These are phyloP conservation scores for Limonius californicus DNA, from an alignment of 1,140 invertebrate species.

Conservation along the genomic window DNA sequence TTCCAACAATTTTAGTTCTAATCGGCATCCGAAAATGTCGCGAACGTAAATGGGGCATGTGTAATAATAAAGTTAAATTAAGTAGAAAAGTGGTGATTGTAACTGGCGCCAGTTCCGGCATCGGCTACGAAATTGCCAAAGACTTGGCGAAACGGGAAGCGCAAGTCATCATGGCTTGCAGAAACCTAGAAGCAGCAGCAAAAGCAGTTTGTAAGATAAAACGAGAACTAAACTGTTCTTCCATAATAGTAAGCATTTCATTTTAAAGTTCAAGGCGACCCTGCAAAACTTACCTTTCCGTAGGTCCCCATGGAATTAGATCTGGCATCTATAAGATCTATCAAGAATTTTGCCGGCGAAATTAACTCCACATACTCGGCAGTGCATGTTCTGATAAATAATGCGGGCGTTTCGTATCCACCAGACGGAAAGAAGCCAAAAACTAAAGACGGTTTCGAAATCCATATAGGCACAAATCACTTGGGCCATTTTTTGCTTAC, in stretches of 20 bases:
- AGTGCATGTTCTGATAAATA: conserved; percentile 73
- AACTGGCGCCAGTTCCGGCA: conserved; percentile 59
- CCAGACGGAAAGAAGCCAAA: conserved; percentile 46
- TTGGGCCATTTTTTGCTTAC: conserved; percentile 84
- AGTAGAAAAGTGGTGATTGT: conserved; percentile 56
- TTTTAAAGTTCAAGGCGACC: background rate
- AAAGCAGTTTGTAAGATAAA: conserved; percentile 50
- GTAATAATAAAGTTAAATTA: conserved; percentile 40
- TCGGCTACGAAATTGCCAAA: conserved; percentile 56
- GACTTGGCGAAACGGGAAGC: conserved; percentile 56
- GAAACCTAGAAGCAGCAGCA: conserved; percentile 59
- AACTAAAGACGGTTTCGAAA: conserved; percentile 81
- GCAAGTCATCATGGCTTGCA: conserved; percentile 74
- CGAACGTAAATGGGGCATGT: conserved; percentile 42
- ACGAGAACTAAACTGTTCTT: conserved; percentile 20
- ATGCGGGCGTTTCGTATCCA: conserved; percentile 65
- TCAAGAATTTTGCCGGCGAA: conserved; percentile 63
- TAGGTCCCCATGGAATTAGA: conserved; percentile 71
- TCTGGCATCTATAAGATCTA: conserved; percentile 65
- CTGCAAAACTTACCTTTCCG: conserved; percentile 29
- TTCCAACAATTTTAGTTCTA: conserved; percentile 24
- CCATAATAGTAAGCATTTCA: background rate
- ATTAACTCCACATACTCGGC: conserved; percentile 58
- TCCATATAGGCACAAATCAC: conserved; percentile 77
- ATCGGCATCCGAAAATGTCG: conserved; percentile 37